Evolutionary conservation across 2,113 vertebrate species (phyloP), one percentile per base, ranked within the genome.

Genomic region (Xerus inauris): DNA sequence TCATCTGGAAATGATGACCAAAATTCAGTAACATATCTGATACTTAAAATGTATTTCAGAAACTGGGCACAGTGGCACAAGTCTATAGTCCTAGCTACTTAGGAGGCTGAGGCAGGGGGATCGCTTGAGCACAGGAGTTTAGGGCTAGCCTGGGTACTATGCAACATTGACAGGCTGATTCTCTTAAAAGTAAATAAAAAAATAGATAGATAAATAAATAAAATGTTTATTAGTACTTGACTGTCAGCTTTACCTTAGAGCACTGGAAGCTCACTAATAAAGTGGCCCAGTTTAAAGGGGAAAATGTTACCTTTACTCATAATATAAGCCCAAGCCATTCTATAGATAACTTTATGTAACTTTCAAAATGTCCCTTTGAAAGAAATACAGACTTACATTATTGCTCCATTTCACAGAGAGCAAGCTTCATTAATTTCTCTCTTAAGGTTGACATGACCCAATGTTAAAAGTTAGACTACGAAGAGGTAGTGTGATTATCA

Each of bases 401-500:
- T 40, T 59, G 59, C 42, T 59, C 51, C 22, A 49, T 67, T 84
- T 71, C 82, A 91, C 5, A 82, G 81, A 40, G 28, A 4, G 8
- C 71, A 9, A 62, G 51, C 11, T 4, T 90, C 59, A 57, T 38
- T 81, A 75, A 88, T 40, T 72, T 87, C 47, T 89, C 26, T 79
- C 54, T 89, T 97, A 77, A 71, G 42, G 49, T 40, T 91, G 73
- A 82, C n/a, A 89, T 75, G 42, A 72, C 9, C 32, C 87, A 65
- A 91, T 83, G 86, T 51, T 67, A 42, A 89, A 77, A 73, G 30
- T 81, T 45, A 92, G 28, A 47, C 54, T 85, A 89, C 6, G 47
- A 89, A 86, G 38, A 84, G 45, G n/a, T 35, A 30, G 16, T 76
- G 2, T 57, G 51, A 87, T 79, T 72, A 69, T 32, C 59, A 89